Base-by-base conservation (phyloP, 2,888 invertebrate species). In the Entomobrya multifasciata region DNA sequence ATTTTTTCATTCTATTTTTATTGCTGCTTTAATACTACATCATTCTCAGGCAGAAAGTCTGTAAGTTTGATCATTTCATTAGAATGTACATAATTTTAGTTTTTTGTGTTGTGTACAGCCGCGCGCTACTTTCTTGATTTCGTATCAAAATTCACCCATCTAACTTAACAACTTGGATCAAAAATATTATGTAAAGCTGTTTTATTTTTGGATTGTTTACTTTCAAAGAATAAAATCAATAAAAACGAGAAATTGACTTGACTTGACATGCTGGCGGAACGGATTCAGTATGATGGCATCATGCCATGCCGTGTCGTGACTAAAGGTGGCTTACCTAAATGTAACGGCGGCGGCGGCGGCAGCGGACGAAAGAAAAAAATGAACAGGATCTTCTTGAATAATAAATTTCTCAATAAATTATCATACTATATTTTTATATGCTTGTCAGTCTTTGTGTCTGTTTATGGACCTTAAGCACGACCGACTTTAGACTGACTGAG, bases 381-480 rank as follows among this genome's bases (percentile, higher is more conserved):
- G 3, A 1, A 62, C 0, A 13, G 6, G 30, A n/a, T n/a, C n/a
- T 8, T 30, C 30, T 22, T 15, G 62, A 62, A 62, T 62, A 62
- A 62, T 62, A 62, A 62, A 62, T 62, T 62, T 36, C 62, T 36
- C 15, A 30, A 62, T 62, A 62, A 62, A 62, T 62, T 30, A n/a
- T n/a, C n/a, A n/a, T n/a, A n/a, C n/a, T n/a, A 30, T 30, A 62
- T 30, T 30, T 6, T 62, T 27, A 15, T 30, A 62, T 27, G 62
- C n/a, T n/a, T 36, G 36, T 36, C 36, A 6, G 36, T 36, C 36
- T 36, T 36, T 8, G 5, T 36, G 36, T 36, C 36, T 36, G 36
- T 36, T 36, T 36, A 36, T 36, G 36, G 4, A 8, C 36, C 8
- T 36, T 36, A 8, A 36, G 36, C 36, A 36, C 8, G 5, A 36